Evolutionary conservation across 2,888 invertebrate genomes (phyloP).

Genomic region (Trichacis sp.): DNA sequence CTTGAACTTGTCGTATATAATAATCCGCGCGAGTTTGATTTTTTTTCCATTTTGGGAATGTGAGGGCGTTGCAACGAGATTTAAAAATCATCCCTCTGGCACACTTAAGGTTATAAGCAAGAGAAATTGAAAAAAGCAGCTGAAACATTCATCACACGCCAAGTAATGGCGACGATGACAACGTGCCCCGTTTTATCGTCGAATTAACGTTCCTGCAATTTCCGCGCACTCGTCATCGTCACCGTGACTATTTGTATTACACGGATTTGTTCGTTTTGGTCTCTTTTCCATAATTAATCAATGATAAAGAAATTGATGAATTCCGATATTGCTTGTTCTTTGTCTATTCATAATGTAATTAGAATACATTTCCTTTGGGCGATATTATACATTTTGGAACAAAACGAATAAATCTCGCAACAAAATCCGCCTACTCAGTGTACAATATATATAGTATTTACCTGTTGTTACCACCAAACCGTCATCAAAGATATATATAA

Average conservation of each 20-base stretch:
- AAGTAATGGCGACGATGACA: constrained; percentile 44
- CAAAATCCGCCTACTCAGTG: constrained; percentile 68
- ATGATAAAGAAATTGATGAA: too few relatives aligned
- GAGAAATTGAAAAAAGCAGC: constrained; percentile 47
- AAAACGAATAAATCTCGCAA: constrained; percentile 52
- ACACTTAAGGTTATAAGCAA: constrained; percentile 48
- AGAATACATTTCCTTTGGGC: too few relatives aligned
- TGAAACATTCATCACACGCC: constrained; percentile 48
- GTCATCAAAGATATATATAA: constrained; percentile 69
- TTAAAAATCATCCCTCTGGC: constrained; percentile 58
- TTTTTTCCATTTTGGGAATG: constrained; percentile 3
- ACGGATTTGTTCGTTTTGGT: constrained; percentile 16
- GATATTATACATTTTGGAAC: background rate
- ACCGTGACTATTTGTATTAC: constrained; percentile 46
- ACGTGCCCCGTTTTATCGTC: constrained; percentile 42
- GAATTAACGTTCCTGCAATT: constrained; percentile 32
- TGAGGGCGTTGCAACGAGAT: constrained; percentile 16
- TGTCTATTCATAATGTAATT: too few relatives aligned
- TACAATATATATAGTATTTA: constrained; percentile 70
- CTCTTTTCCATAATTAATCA: constrained; percentile 3
- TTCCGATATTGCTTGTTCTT: too few relatives aligned
- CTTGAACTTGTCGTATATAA: constrained; percentile 38
- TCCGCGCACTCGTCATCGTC: constrained; percentile 36
- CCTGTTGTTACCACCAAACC: constrained; percentile 70
- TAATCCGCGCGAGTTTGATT: constrained; percentile 14